Evolutionary conservation across 2,797 vertebrate genomes (phyloP).

Genomic region (Micropoecilia bifurca): DNA sequence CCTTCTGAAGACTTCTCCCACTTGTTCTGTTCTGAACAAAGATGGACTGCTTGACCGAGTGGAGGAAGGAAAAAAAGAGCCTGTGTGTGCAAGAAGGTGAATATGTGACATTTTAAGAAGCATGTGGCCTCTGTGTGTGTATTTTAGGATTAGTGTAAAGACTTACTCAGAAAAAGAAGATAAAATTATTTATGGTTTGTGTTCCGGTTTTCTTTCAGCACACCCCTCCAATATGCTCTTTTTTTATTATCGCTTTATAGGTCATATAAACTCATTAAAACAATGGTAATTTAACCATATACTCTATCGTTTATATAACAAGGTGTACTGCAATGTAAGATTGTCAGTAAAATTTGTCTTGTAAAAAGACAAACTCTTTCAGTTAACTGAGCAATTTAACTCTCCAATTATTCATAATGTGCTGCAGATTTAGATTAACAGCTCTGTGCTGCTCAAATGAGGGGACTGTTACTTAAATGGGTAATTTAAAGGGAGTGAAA

Average conservation of each 20-base stretch:
- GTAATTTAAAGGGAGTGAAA: conserved; percentile 30
- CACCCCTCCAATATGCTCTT: not conserved
- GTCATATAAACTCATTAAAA: not conserved
- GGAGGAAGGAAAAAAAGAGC: conserved; percentile 8
- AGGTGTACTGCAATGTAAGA: not conserved
- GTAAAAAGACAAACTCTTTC: conserved; percentile 5
- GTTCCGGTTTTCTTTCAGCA: not conserved
- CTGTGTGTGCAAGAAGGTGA: conserved; percentile 13
- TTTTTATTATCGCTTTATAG: not conserved
- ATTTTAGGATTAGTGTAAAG: conserved; percentile 59
- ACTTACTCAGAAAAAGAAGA: conserved; percentile 1
- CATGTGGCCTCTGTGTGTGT: conserved; percentile 37
- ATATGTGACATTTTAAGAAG: conserved; percentile 30
- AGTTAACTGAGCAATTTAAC: conserved; percentile 6
- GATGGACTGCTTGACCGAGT: conserved; percentile 35
- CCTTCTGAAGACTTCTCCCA: conserved; percentile 69
- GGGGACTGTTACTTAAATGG: conserved; percentile 18
- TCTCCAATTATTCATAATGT: conserved; percentile 9
- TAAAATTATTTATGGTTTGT: not conserved
- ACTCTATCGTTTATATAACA: not conserved
- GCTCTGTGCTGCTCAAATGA: not conserved
- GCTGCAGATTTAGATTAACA: conserved; percentile 33
- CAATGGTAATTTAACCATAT: not conserved
- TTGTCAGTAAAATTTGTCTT: not conserved
- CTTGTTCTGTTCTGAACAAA: conserved; percentile 52